Conservation (phyloP, 2,797 vertebrate species). For the Poecilia picta region DNA sequence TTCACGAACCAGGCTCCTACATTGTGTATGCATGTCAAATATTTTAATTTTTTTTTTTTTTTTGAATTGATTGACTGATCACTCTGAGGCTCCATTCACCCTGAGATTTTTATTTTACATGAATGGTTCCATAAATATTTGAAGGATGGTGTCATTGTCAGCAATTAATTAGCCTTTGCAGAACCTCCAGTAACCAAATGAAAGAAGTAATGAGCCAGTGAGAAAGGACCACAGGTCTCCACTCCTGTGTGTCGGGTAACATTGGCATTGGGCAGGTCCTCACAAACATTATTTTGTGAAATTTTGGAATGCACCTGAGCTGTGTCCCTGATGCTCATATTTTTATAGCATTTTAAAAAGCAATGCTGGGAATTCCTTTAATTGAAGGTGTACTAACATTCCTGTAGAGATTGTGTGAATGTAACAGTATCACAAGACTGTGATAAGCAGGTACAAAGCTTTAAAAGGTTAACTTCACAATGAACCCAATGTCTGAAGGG, state of each 20-base stretch:
- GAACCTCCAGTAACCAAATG: not conserved
- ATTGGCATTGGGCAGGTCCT: not conserved
- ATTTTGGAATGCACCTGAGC: not conserved
- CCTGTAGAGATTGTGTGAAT: not conserved
- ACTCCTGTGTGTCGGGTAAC: not conserved
- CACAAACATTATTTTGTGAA: not conserved
- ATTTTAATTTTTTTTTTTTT: too few relatives aligned
- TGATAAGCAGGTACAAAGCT: not conserved
- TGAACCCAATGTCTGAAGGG: not conserved
- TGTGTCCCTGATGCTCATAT: not conserved
- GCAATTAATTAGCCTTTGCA: not conserved
- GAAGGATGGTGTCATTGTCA: not conserved
- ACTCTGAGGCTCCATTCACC: not conserved
- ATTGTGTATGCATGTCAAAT: too few relatives aligned
- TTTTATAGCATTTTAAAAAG: not conserved
- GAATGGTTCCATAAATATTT: not conserved
- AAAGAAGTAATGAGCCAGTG: not conserved
- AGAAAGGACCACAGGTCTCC: not conserved
- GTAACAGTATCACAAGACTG: not conserved
- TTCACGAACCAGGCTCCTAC: not conserved
- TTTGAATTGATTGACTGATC: too few relatives aligned
- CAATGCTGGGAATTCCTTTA: not conserved
- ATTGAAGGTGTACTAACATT: not conserved
- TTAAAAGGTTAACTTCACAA: not conserved
- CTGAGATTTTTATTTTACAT: not conserved